phyloP scores from a whole-genome alignment of 2,888 invertebrate genomes.

The Himalopsyche kuldschensis region DNA sequence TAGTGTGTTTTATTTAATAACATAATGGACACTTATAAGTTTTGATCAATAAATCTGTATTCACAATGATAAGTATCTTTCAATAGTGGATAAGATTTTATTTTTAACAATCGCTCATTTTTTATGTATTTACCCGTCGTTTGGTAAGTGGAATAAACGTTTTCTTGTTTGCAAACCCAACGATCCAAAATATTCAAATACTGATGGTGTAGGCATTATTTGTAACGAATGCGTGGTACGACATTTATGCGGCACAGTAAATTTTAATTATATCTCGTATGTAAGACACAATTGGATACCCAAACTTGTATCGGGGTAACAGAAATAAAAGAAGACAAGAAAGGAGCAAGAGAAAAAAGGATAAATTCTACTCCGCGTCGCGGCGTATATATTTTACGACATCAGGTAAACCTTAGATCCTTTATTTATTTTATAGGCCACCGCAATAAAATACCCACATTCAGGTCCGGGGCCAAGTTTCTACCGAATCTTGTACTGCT shows the following conservation, averaged over 20 bases:
- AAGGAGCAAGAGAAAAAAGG: constrained; percentile 14
- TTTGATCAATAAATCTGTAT: too few relatives aligned
- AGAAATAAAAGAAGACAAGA: neutral
- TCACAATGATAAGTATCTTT: too few relatives aligned
- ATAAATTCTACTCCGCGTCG: constrained; percentile 18
- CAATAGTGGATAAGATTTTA: too few relatives aligned
- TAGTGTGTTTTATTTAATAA: too few relatives aligned
- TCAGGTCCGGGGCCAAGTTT: neutral
- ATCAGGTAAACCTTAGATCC: constrained; percentile 32
- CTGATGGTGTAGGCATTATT: too few relatives aligned
- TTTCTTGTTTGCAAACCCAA: too few relatives aligned
- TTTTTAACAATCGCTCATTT: too few relatives aligned
- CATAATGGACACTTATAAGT: too few relatives aligned
- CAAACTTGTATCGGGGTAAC: neutral
- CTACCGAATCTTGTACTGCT: neutral
- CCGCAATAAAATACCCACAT: constrained; percentile 36
- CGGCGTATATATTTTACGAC: constrained; percentile 34
- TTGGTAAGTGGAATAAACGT: too few relatives aligned
- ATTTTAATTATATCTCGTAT: neutral
- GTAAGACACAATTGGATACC: neutral
- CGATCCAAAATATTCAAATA: too few relatives aligned
- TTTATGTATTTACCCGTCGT: too few relatives aligned
- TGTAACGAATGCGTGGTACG: neutral
- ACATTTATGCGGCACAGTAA: neutral
- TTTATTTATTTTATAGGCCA: constrained; percentile 38